Percentiles rank a stretch among this genome's conserved stretches.
Conservation (phyloP, 1,140 invertebrate species). For the Wasmannia auropunctata region DNA sequence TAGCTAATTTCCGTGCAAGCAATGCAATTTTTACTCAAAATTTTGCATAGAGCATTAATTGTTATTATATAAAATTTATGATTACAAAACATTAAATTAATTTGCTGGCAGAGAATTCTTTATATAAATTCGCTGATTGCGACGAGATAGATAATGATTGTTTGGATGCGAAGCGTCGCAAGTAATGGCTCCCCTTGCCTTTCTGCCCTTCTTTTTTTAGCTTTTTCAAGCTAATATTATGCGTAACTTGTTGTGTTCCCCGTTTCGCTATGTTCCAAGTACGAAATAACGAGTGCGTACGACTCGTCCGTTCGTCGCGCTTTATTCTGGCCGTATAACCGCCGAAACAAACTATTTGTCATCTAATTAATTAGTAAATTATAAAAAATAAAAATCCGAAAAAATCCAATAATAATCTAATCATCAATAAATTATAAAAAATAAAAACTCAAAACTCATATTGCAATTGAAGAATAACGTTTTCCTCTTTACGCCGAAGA, state of each 20-base stretch:
- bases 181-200: conserved; percentile 73
- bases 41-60: too few relatives aligned
- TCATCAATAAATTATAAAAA: too few relatives aligned
- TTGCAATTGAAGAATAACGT: conserved; percentile 71
- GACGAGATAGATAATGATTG: conserved; percentile 74
- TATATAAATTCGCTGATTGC: conserved; percentile 65
- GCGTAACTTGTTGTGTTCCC: conserved; percentile 39
- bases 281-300: conserved; percentile 60
- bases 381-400: too few relatives aligned
- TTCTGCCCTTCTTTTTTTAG: conserved; percentile 74
- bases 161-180: conserved; percentile 69
- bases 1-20: too few relatives aligned
- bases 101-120: conserved; percentile 56
- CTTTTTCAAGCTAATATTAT: conserved; percentile 73
- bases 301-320: conserved; percentile 23
- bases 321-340: conserved; percentile 51
- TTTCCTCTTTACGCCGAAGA: conserved; percentile 62
- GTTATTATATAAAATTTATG: too few relatives aligned
- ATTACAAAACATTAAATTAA: too few relatives aligned
- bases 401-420: too few relatives aligned
- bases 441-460: too few relatives aligned
- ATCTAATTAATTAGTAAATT: too few relatives aligned
- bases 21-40: too few relatives aligned
- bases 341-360: conserved; percentile 72
- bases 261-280: conserved; percentile 42